Percentiles rank a stretch among this genome's conserved stretches.
phyloP scores from a whole-genome alignment of 2,888 invertebrate genomes.

The Protonemura montana region DNA sequence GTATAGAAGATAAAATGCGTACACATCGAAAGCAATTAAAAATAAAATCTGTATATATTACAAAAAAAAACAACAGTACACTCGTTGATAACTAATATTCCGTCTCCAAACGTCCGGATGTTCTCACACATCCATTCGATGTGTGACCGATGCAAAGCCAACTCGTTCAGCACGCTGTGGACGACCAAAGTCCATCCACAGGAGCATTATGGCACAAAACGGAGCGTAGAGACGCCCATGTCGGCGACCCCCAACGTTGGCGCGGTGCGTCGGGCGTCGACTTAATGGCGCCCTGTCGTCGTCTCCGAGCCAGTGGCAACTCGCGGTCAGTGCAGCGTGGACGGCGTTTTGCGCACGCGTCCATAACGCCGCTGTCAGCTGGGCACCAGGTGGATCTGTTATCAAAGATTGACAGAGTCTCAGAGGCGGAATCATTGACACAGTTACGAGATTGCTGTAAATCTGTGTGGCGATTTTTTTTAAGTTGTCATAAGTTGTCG shows the following conservation, averaged over 20 bases:
- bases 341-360: conserved; percentile 14
- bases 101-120: neutral
- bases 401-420: neutral
- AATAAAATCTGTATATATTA: neutral
- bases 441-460: too few species aligned
- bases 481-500: too few species aligned
- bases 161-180: too few species aligned
- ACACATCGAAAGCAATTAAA: neutral
- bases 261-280: neutral
- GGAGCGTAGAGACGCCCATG: neutral
- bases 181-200: neutral
- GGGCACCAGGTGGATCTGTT: conserved; percentile 58
- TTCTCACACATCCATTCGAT: neutral
- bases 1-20: neutral
- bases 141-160: too few species aligned
- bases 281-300: neutral
- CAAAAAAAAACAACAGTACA: neutral
- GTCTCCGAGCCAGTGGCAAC: neutral
- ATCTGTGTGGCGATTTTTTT: too few species aligned
- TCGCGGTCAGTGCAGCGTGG: neutral
- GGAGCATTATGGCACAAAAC: neutral
- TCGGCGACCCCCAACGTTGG: neutral
- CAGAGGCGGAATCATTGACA: too few species aligned
- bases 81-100: neutral
- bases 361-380: conserved; percentile 56